Conservation (phyloP, 37 sponge, comb jelly and placozoan species). For the Geodia barretti region DNA sequence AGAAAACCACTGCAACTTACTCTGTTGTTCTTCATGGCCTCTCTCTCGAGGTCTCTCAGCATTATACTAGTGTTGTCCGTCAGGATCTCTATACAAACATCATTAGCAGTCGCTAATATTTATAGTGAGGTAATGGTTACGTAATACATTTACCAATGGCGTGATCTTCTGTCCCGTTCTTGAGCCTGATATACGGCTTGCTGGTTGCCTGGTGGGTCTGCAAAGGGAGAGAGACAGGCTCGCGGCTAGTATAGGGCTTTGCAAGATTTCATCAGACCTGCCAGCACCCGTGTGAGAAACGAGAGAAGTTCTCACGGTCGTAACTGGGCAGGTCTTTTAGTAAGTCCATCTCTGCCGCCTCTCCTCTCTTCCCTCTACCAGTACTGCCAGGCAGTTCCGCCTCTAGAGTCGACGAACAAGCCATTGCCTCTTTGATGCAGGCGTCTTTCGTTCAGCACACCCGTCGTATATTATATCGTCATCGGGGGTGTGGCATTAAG, state of each 20-base stretch:
- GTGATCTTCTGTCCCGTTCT: neutral
- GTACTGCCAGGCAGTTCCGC: neutral
- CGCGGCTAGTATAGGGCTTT: neutral
- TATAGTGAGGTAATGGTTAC: neutral
- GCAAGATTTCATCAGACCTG: constrained; percentile 2
- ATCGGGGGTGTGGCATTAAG: too few species aligned
- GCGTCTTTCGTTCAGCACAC: too few species aligned
- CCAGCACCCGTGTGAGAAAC: constrained; percentile 3
- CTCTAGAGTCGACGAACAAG: neutral
- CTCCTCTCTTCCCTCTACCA: neutral
- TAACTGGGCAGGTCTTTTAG: constrained; percentile 48
- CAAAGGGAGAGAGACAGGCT: neutral
- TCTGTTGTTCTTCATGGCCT: constrained; percentile 7
- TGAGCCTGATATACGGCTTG: constrained; percentile 13
- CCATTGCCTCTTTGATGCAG: neutral
- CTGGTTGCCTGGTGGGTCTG: neutral
- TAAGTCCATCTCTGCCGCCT: constrained; percentile 22
- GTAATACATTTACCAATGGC: neutral
- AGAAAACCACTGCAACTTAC: too few species aligned
- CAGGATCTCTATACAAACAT: constrained; percentile 22
- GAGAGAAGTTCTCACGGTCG: constrained; percentile 56
- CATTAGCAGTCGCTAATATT: neutral
- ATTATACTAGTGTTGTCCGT: constrained; percentile 26
- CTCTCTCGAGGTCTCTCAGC: constrained; percentile 34
- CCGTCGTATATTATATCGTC: too few species aligned